Conservation (phyloP, 2,888 invertebrate genomes). For the Parthenolecanium corni region DNA sequence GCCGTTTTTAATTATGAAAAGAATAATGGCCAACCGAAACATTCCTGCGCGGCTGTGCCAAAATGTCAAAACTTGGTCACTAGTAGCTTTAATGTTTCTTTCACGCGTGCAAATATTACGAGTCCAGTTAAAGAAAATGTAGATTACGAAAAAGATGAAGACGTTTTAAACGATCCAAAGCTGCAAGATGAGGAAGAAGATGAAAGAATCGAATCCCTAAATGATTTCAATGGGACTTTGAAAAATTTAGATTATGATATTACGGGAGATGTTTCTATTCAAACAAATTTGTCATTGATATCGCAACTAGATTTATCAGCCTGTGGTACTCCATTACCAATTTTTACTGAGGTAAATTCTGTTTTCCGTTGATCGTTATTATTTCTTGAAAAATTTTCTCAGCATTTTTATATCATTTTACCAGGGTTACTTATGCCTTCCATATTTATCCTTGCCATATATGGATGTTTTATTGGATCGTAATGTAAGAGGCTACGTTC, state of each 20-base stretch:
- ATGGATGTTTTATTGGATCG: constrained; percentile 81
- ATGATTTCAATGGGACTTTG: neutral
- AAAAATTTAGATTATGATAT: constrained; percentile 39
- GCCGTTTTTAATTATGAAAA: constrained; percentile 35
- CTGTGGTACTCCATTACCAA: constrained; percentile 76
- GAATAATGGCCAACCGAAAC: constrained; percentile 37
- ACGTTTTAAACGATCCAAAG: neutral
- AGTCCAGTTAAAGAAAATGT: neutral
- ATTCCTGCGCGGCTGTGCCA: neutral
- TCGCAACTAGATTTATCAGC: constrained; percentile 56
- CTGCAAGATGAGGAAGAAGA: constrained; percentile 4
- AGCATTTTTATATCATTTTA: constrained; percentile 33
- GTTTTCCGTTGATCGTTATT: too few species aligned
- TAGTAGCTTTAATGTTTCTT: constrained; percentile 20
- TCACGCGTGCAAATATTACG: neutral
- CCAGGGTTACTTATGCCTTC: constrained; percentile 82
- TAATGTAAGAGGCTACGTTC: constrained; percentile 72
- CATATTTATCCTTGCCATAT: constrained; percentile 89
- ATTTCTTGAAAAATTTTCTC: neutral
- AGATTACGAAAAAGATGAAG: constrained; percentile 1
- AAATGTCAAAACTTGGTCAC: neutral
- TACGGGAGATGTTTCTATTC: constrained; percentile 45
- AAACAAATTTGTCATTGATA: constrained; percentile 50
- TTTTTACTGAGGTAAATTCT: constrained; percentile 38
- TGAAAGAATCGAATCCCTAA: neutral